Base-by-base conservation (phyloP, 2,888 invertebrate species). In the Charanyca ferruginea region DNA sequence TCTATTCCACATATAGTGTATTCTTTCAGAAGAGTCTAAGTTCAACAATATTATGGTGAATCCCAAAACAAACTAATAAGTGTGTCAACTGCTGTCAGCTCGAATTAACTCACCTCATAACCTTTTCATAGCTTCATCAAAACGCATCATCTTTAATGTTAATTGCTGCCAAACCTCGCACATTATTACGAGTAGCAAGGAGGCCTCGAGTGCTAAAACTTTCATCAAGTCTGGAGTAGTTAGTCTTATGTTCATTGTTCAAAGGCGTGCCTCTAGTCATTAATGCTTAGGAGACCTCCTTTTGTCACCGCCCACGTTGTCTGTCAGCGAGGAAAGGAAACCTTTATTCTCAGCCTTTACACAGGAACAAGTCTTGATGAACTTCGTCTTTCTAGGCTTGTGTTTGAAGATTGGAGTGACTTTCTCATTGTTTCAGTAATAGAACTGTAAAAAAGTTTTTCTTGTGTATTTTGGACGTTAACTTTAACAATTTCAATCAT, bases 171-270 rank as follows among this genome's bases (percentile, higher is more conserved):
- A 65, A 82, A 73, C 68, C 73, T 76, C 60, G 69, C 58, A 80
- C 67, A 75, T 77, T 79, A 80, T 81, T 79, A 81, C 71, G 72
- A 83, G 76, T 71, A 74, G 73, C 74, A 77, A 85, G 79, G 74
- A 65, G 73, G 79, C 72, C 74, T 73, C 66, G 42, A 62, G 66
- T 78, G 81, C 84, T 86, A 78, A 89, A 90, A 89, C 79, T 90
- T 89, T 89, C 89, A 90, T 90, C 85, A 87, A 82, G 85, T 85
- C 86, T 88, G 77, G 82, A 89, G 89, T 87, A 86, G 88, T 87
- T 85, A 80, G 77, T 80, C 83, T 75, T 76, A 79, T 85, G 84
- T 86, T 87, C 89, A 89, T 91, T 91, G 90, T 92, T 85, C 81
- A 83, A 82, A 86, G 87, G 83, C 85, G 86, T 84, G 76, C 79